A percentile compares a stretch with the other conserved stretches of the same genome.
phyloP scores from a whole-genome alignment of 2,888 invertebrate species.

The Diadromus collaris region DNA sequence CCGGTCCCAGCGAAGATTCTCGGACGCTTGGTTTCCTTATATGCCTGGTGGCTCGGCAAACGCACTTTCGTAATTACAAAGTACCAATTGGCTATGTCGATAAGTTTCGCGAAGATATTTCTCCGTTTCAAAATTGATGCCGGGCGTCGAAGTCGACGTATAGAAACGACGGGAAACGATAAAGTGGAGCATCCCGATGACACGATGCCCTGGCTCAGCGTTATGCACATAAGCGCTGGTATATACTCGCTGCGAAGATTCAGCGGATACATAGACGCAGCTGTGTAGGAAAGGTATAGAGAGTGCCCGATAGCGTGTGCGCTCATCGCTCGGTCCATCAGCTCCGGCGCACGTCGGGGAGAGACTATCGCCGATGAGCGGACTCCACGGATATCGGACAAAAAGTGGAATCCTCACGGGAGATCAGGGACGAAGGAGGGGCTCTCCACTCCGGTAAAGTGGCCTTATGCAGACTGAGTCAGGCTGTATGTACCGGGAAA shows the following conservation, averaged over 20 bases:
- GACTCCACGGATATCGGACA: conserved; percentile 65
- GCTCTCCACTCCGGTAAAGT: conserved; percentile 65
- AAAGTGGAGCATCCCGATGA: conserved; percentile 67
- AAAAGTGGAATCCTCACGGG: conserved; percentile 73
- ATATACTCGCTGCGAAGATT: background rate
- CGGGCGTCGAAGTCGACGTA: background rate
- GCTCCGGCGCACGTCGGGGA: conserved; percentile 26
- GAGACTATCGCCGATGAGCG: conserved; percentile 43
- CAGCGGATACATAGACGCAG: conserved; percentile 1
- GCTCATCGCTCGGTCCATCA: conserved; percentile 57
- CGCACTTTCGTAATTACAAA: conserved; percentile 35
- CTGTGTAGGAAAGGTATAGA: conserved; percentile 12
- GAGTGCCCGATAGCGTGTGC: conserved; percentile 57
- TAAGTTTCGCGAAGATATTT: background rate
- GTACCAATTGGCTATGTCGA: conserved; percentile 32
- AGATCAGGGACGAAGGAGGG: conserved; percentile 62
- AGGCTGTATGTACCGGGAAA: conserved; percentile 73
- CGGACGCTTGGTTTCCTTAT: conserved; percentile 35
- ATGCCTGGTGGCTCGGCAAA: conserved; percentile 14
- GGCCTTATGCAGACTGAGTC: conserved; percentile 77
- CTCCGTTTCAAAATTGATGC: background rate
- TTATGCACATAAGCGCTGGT: background rate
- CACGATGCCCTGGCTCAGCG: conserved; percentile 47
- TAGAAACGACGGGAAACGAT: conserved; percentile 64
- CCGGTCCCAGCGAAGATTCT: conserved; percentile 26